These are phyloP conservation scores for Drosophila kohkoa DNA, from an alignment of 1,140 invertebrate genomes.

Conservation along the genomic window DNA sequence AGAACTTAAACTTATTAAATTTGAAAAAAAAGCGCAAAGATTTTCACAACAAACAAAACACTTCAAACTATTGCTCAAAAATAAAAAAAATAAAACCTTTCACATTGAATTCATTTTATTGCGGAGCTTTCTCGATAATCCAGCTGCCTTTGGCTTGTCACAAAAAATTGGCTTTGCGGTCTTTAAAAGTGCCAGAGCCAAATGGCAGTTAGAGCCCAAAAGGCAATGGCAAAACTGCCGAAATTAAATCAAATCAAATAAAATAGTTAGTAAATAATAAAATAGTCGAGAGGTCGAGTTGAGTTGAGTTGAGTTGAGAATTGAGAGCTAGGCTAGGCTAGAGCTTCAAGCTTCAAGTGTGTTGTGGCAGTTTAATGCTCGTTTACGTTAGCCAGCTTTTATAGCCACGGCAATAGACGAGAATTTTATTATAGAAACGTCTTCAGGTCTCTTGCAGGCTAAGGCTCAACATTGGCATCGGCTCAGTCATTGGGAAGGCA, in stretches of 20 bases:
- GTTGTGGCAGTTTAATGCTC: constrained; percentile 67
- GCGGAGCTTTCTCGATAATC: constrained; percentile 37
- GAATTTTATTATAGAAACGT: constrained; percentile 78
- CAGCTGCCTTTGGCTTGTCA: constrained; percentile 36
- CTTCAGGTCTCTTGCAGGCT: constrained; percentile 29
- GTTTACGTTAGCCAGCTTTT: constrained; percentile 71
- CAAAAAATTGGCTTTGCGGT: constrained; percentile 44
- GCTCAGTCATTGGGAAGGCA: constrained; percentile 39
- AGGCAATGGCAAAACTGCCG: constrained; percentile 41
- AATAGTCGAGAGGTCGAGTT: constrained; percentile 60
- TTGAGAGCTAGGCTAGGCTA: constrained; percentile 26
- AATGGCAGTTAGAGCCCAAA: background rate
- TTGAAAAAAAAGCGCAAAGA: background rate
- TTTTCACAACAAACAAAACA: constrained; percentile 20
- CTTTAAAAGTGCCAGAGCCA: constrained; percentile 32
- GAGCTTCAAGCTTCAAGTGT: constrained; percentile 36
- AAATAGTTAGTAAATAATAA: constrained; percentile 83
- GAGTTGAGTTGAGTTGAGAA: background rate
- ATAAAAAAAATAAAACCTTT: constrained; percentile 9
- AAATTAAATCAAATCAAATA: constrained; percentile 83
- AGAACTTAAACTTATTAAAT: constrained; percentile 5
- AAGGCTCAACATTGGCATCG: constrained; percentile 4
- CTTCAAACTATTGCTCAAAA: constrained; percentile 40
- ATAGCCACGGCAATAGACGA: constrained; percentile 68
- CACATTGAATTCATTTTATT: constrained; percentile 42